Evolutionary conservation across 2,888 invertebrate species (phyloP), one percentile per base, ranked within the genome.

Genomic region (Dryocosmus kuriphilus): DNA sequence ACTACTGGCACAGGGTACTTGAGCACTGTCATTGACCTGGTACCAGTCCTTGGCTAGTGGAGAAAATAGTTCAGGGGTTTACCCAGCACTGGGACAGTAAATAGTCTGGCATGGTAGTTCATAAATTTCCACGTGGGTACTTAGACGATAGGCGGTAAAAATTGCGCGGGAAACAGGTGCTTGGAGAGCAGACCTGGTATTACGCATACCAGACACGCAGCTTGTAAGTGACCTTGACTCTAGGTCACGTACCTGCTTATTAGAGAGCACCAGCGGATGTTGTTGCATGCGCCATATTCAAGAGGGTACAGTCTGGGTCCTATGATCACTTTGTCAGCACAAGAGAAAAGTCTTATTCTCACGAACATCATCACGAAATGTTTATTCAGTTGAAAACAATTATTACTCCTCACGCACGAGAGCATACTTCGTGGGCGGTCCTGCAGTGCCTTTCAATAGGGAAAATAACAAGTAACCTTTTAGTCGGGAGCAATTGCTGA

Each of bases 171-270:
- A 80, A 78, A 81, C 81, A 81, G 81, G 79, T 81, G 79, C 81
- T 77, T 76, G 76, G 76, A 46, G 55, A 61, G 65, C 75, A 80
- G 76, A 76, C 79, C 76, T 78, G 77, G 79, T 77, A 79, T 81
- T 80, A 79, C 79, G 76, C 76, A 81, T 81, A 79, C 77, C 79
- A 79, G 79, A 81, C 71, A 71, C 71, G 71, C 71, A 71, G 46
- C 30, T 51, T 81, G 73, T 79, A 81, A 74, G 65, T 79, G 79
- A 81, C 81, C 81, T 77, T 60, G 78, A 78, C 77, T 79, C 81
- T 78, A 81, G 81, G 81, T 79, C 77, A 75, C 60, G 71, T 71
- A 78, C 77, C 60, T 77, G 76, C 79, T 79, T 78, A 79, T 78
- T 81, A 76, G 76, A 75, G 73, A 77, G 41, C n/a, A 71, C n/a